Conservation (phyloP, 2,797 vertebrate species). For the Mormyrus proboscirostris region DNA sequence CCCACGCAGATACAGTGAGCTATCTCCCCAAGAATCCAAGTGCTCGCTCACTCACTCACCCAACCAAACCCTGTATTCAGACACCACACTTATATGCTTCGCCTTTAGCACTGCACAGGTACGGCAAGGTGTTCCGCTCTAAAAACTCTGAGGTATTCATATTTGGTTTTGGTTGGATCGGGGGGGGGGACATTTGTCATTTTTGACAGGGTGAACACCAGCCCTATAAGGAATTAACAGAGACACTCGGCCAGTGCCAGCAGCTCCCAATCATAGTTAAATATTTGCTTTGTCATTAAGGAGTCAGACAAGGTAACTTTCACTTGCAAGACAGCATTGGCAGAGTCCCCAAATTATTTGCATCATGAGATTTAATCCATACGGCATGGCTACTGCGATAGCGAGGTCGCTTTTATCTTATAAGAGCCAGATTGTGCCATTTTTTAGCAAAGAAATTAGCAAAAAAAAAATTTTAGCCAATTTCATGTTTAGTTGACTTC, state of each 20-base stretch:
- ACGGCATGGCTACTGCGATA: not conserved
- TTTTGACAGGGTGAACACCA: not conserved
- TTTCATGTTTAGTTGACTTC: not conserved
- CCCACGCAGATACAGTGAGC: conserved; percentile 3
- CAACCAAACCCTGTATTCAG: not conserved
- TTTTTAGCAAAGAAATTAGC: not conserved
- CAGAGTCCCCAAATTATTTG: not conserved
- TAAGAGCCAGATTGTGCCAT: not conserved
- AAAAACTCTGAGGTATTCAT: not conserved
- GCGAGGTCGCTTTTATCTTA: not conserved
- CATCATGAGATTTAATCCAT: not conserved
- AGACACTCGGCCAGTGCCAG: not conserved
- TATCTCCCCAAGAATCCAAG: not conserved
- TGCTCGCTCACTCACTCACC: not conserved
- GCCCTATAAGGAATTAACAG: not conserved
- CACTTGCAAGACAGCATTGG: not conserved
- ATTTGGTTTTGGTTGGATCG: not conserved
- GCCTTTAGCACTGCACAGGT: not conserved
- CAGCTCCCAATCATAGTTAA: not conserved
- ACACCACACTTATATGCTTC: not conserved
- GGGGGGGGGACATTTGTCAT: not conserved
- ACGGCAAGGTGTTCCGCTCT: not conserved
- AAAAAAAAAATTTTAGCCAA: not conserved
- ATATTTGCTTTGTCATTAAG: conserved; percentile 1
- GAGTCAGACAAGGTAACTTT: not conserved